phyloP scores from a whole-genome alignment of 2,797 vertebrate genomes.

The Botia almorhae region DNA sequence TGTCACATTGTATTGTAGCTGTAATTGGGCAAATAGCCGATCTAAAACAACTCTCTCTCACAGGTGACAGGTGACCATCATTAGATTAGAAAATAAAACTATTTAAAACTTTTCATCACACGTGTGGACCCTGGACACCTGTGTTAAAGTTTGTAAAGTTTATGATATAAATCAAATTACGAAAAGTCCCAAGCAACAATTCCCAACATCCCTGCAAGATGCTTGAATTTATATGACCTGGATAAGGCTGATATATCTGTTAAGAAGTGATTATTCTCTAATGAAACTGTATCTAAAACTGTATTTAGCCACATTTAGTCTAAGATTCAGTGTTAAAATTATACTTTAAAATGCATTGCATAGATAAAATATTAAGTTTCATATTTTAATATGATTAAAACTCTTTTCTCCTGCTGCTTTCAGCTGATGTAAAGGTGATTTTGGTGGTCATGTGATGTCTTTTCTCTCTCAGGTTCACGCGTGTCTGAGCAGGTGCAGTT shows the following conservation, averaged over 20 bases:
- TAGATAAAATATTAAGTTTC: too few relatives aligned
- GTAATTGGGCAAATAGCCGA: background rate
- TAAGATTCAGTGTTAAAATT: too few relatives aligned
- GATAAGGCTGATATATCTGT: conserved; percentile 4
- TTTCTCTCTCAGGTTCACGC: background rate
- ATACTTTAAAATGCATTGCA: too few relatives aligned
- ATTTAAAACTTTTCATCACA: conserved; percentile 25
- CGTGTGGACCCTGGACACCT: conserved; percentile 20
- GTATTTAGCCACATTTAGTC: too few relatives aligned
- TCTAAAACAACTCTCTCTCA: background rate
- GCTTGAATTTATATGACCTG: background rate
- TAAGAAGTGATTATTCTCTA: background rate
- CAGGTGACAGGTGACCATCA: conserved; percentile 38
- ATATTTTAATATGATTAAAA: too few relatives aligned
- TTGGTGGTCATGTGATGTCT: background rate
- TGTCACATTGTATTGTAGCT: background rate
- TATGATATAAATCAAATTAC: conserved; percentile 7
- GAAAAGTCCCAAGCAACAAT: background rate
- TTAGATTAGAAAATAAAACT: conserved; percentile 26
- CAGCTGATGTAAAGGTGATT: background rate
- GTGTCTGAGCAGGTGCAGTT: background rate
- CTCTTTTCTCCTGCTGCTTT: background rate
- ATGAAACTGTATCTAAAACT: background rate
- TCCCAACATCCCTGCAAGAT: conserved; percentile 15
- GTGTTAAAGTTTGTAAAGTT: conserved; percentile 20